Conservation (phyloP, 2,797 vertebrate genomes). For the Peromyscus aztecus region DNA sequence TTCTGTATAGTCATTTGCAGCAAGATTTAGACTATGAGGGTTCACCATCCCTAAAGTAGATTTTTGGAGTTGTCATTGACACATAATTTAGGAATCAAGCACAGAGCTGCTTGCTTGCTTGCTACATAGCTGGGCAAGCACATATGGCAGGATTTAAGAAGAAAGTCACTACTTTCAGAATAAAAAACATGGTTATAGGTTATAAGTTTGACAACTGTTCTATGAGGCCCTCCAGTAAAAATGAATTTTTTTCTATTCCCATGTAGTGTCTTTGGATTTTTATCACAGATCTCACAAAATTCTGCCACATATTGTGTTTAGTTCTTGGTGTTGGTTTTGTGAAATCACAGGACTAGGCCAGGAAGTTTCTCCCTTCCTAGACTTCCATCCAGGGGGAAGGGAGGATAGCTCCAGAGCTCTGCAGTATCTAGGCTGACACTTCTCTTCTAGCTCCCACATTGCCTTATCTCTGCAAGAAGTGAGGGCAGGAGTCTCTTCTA, state of each 20-base stretch:
- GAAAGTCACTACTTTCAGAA: slow-evolving; percentile 53
- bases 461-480: neutral
- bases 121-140: neutral
- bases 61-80: neutral
- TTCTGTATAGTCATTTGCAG: slow-evolving; percentile 37
- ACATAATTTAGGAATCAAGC: slow-evolving; percentile 35
- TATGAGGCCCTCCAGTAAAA: neutral
- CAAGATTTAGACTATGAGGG: neutral
- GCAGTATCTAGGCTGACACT: neutral
- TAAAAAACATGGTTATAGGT: slow-evolving; percentile 36
- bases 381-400: neutral
- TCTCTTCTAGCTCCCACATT: neutral
- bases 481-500: neutral
- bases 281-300: neutral
- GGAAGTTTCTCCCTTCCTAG: neutral
- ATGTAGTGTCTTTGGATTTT: slow-evolving; percentile 28
- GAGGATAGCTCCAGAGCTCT: neutral
- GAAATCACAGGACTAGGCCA: neutral
- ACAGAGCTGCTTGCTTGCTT: neutral
- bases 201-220: neutral
- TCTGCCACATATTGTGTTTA: slow-evolving; percentile 1
- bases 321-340: neutral
- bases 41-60: neutral
- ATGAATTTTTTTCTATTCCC: neutral
- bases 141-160: neutral